phyloP scores from a whole-genome alignment of 2,113 vertebrate genomes.

The Hemibagrus wyckioides region DNA sequence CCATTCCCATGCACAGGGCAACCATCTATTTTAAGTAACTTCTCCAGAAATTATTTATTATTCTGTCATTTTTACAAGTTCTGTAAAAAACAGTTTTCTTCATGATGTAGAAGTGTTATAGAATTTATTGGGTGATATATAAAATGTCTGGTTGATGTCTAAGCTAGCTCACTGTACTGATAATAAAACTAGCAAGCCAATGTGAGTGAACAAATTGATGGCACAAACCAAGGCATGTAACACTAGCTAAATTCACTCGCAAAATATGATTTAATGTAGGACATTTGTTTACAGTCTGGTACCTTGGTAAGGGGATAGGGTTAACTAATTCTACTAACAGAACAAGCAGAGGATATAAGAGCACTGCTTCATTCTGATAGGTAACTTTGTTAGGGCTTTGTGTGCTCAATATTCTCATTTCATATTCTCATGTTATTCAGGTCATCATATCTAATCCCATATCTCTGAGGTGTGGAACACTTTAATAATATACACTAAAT shows the following conservation, averaged over 20 bases:
- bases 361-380: too few species aligned
- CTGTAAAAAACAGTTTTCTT: too few species aligned
- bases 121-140: neutral
- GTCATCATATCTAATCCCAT: neutral
- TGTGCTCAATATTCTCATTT: neutral
- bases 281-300: too few species aligned
- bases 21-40: neutral
- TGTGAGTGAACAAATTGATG: neutral
- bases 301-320: too few species aligned
- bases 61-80: too few species aligned
- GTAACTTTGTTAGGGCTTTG: too few species aligned
- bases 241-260: too few species aligned
- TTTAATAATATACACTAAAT: neutral
- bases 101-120: neutral
- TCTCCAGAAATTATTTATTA: neutral
- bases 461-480: neutral
- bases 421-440: neutral
- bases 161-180: too few species aligned
- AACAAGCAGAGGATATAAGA: too few species aligned
- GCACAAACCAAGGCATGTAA: neutral
- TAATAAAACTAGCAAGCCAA: neutral
- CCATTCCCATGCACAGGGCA: neutral
- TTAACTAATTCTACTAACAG: too few species aligned
- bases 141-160: too few species aligned
- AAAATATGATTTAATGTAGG: too few species aligned